A percentile compares a stretch with the other conserved stretches of the same genome.
These are phyloP conservation scores for Pollenia griseotomentosa DNA, from an alignment of 2,888 invertebrate genomes.

Conservation along the genomic window DNA sequence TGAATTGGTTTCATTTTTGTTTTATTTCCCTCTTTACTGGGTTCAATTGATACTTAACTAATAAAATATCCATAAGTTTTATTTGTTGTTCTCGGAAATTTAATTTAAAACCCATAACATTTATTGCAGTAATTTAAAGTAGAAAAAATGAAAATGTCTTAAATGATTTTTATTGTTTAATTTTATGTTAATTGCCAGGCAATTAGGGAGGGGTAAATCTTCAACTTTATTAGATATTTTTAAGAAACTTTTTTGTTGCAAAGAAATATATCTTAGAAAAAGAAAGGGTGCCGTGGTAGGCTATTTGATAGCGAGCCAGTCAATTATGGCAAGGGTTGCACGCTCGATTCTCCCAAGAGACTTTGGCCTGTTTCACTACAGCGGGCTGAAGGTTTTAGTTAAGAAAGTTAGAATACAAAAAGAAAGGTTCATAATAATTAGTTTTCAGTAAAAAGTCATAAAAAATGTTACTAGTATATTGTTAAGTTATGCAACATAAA, in stretches of 20 bases:
- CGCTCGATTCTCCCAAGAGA: too few relatives aligned
- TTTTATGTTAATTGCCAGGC: constrained; percentile 46
- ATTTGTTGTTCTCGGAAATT: constrained; percentile 43
- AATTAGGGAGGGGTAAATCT: constrained; percentile 46
- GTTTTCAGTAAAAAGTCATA: too few relatives aligned
- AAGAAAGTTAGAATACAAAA: too few relatives aligned
- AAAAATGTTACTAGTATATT: too few relatives aligned
- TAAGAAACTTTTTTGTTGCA: background rate
- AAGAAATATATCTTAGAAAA: background rate
- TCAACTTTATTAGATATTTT: constrained; percentile 26
- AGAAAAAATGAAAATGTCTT: background rate
- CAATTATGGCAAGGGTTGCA: too few relatives aligned
- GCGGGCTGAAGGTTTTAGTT: too few relatives aligned
- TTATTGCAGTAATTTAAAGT: constrained; percentile 8
- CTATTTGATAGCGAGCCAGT: too few relatives aligned
- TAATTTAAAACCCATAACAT: constrained; percentile 54
- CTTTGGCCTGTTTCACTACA: too few relatives aligned
- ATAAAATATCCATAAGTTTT: constrained; percentile 26
- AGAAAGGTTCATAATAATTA: too few relatives aligned
- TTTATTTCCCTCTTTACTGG: background rate
- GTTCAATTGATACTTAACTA: constrained; percentile 60
- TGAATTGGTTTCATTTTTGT: constrained; percentile 33
- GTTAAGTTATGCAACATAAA: too few relatives aligned
- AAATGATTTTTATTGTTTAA: constrained; percentile 53
- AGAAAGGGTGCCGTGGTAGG: too few relatives aligned